A percentile compares a stretch with the other conserved stretches of the same genome.
These are phyloP conservation scores for Galago senegalensis DNA, from an alignment of 2,797 vertebrate species.

Conservation along the genomic window DNA sequence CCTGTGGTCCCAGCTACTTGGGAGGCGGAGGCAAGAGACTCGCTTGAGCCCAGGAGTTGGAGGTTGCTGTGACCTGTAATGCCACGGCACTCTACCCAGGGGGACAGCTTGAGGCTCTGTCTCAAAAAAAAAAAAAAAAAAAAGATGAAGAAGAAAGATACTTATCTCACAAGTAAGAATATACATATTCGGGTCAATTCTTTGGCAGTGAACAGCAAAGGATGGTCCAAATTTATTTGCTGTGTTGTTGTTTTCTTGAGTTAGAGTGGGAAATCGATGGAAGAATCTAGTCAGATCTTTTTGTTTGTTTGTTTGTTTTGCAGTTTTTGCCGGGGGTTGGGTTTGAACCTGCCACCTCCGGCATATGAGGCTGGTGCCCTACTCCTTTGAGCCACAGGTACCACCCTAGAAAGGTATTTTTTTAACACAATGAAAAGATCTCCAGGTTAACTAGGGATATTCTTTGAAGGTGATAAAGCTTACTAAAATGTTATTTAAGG, in stretches of 20 bases:
- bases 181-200: background rate
- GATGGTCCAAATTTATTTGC: background rate
- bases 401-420: background rate
- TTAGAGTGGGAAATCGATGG: background rate
- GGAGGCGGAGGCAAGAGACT: too few relatives aligned
- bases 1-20: too few relatives aligned
- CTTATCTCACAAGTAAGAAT: background rate
- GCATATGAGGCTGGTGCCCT: too few relatives aligned
- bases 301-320: too few relatives aligned
- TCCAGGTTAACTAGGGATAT: background rate
- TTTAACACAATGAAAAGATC: background rate
- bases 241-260: background rate
- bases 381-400: too few relatives aligned
- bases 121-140: background rate
- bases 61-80: too few relatives aligned
- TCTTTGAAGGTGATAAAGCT: background rate
- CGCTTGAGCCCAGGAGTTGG: too few relatives aligned
- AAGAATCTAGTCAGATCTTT: background rate
- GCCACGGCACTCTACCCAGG: too few relatives aligned
- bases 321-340: too few relatives aligned
- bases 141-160: background rate
- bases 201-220: background rate
- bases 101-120: too few relatives aligned
- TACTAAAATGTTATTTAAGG: conserved; percentile 21
- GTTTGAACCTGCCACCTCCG: too few relatives aligned